Evolutionary conservation across 1,140 invertebrate genomes (phyloP).

Genomic region (Nephila pilipes): DNA sequence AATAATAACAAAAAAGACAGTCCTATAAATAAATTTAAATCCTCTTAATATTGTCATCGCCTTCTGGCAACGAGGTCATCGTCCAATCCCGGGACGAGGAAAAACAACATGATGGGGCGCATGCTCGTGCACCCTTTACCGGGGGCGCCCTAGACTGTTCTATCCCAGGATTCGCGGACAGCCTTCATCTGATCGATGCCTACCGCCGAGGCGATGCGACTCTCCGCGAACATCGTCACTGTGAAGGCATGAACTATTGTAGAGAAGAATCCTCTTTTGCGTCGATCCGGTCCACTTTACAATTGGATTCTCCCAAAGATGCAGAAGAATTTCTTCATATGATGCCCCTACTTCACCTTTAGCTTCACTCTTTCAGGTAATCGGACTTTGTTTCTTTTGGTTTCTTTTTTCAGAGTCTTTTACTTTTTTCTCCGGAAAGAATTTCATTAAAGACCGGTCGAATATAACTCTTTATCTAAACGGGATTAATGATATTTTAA

Average conservation of each 20-base stretch:
- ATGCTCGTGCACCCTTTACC: constrained; percentile 40
- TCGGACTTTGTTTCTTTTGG: neutral
- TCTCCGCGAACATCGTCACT: neutral
- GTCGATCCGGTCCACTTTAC: neutral
- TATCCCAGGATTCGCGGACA: constrained; percentile 29
- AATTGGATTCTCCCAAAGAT: constrained; percentile 15
- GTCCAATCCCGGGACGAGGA: constrained; percentile 11
- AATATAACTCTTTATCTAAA: too few species aligned
- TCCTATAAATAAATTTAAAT: constrained; percentile 44
- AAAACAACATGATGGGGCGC: neutral
- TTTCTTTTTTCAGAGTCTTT: neutral
- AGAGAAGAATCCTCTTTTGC: neutral
- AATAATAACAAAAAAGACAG: too few species aligned
- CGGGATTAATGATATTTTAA: neutral
- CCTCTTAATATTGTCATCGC: neutral
- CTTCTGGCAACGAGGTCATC: constrained; percentile 6
- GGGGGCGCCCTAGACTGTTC: constrained; percentile 35
- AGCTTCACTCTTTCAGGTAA: neutral
- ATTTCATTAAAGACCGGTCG: too few species aligned
- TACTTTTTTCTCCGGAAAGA: neutral
- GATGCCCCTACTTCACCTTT: neutral
- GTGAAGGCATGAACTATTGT: neutral
- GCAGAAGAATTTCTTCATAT: neutral
- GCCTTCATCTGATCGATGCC: constrained; percentile 52
- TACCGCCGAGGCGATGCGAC: neutral